Base-by-base conservation (phyloP, 2,888 invertebrate genomes). In the Eilema depressum region DNA sequence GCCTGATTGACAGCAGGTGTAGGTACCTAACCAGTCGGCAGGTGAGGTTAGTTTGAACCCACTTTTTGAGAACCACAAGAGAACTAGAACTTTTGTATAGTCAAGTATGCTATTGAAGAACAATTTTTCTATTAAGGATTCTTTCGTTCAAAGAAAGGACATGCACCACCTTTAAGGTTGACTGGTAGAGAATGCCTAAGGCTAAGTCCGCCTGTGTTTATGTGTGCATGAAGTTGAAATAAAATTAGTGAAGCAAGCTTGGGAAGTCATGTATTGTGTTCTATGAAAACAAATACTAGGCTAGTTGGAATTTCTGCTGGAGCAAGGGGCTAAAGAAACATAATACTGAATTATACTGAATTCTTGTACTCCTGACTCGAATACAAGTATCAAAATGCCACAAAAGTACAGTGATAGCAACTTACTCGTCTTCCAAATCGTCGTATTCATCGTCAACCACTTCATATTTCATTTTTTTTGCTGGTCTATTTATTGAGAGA, bases 401-500 rank as follows among this genome's bases (percentile, higher is more conserved):
- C 11, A 25, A 7, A 47, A 47, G 47, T 20, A 47, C 47, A 47
- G 20, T 64, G 26, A 67, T 28, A 74, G 37, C 25, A 71, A 87
- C 89, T 89, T 78, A 89, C 89, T 71, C 74, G 2, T 79, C 79
- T 62, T 64, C 85, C 69, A 84, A 70, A 68, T 93, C 91, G 65
- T 88, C 88, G 26, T 89, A 91, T n/a, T 86, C 89, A 63, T 92
- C 90, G 62, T 91, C 90, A 7, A 90, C 89, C 82, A 83, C 77
- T 93, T 69, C 93, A 78, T 85, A 92, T 79, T 92, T 93, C 70
- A 93, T 76, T 77, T 92, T n/a, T n/a, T n/a, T n/a, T n/a, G n/a
- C n/a, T n/a, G n/a, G n/a, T n/a, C n/a, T 92, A 76, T 90, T 90
- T 80, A 94, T 81, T 23, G 94, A 91, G 33, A 94, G 88, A 94